phyloP scores from a whole-genome alignment of 2,888 invertebrate species.

The Tipula vernalis region DNA sequence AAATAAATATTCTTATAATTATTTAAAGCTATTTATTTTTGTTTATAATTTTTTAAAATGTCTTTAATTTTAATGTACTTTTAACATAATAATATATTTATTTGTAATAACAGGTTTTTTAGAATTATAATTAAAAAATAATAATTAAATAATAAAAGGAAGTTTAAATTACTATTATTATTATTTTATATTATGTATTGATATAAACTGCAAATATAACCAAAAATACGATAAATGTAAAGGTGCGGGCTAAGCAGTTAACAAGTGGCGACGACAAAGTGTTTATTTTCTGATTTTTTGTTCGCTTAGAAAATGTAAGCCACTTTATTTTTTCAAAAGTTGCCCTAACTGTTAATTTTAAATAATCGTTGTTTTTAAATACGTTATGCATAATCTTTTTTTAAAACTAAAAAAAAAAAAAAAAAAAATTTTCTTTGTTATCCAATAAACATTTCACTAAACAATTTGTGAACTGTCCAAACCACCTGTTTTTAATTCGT shows the following conservation, averaged over 20 bases:
- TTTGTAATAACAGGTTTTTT: background rate
- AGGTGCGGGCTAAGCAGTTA: background rate
- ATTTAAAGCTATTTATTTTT: background rate
- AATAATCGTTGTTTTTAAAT: background rate
- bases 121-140: background rate
- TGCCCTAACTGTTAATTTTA: background rate
- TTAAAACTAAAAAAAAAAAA: too few relatives aligned
- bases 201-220: background rate
- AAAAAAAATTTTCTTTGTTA: background rate
- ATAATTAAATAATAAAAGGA: background rate
- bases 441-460: background rate
- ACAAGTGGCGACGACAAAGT: background rate
- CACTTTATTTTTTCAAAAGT: background rate
- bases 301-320: background rate
- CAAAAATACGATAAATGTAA: background rate
- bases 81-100: background rate
- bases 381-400: background rate
- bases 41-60: background rate
- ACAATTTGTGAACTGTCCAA: background rate
- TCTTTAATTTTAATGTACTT: background rate
- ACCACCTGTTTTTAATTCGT: background rate
- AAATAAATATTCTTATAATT: background rate
- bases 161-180: background rate
- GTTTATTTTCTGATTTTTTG: background rate
- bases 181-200: background rate